These are phyloP conservation scores for Drosophila virilis DNA, from an alignment of 1,140 invertebrate species.

Conservation along the genomic window DNA sequence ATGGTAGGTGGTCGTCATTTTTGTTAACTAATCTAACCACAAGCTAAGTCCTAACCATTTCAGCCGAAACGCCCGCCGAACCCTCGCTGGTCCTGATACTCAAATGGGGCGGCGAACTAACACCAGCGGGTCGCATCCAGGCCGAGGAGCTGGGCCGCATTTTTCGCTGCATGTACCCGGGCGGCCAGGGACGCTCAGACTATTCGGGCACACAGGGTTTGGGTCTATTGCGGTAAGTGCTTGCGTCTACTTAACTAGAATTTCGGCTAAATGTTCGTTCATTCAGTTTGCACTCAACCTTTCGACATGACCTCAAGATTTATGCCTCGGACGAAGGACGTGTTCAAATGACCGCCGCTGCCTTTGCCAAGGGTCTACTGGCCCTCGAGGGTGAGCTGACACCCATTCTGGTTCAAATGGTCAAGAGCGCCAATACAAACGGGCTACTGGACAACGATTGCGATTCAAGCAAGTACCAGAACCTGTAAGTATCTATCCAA, in stretches of 20 bases:
- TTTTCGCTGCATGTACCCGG: conserved; percentile 99
- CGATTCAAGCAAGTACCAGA: conserved; percentile 97
- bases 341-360: conserved; percentile 99
- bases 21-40: conserved; percentile 29
- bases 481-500: conserved; percentile 89
- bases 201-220: conserved; percentile 93
- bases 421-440: conserved; percentile 99
- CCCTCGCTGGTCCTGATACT: conserved; percentile 97
- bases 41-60: conserved; percentile 48
- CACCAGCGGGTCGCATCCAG: conserved; percentile 98
- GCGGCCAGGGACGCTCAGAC: conserved; percentile 92
- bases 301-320: conserved; percentile 99
- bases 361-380: conserved; percentile 98
- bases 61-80: conserved; percentile 91
- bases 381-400: conserved; percentile 99
- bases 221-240: conserved; percentile 89
- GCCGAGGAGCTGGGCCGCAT: conserved; percentile 98
- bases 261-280: neutral
- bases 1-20: conserved; percentile 88
- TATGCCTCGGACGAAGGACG: conserved; percentile 99
- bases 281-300: conserved; percentile 96
- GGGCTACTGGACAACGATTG: conserved; percentile 99
- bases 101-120: conserved; percentile 99
- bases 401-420: conserved; percentile 99
- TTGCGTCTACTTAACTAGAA: neutral